Evolutionary conservation across 92 coral and sea anemone species (phyloP), one percentile per base, ranked within the genome.

Genomic region (Ricordea florida): DNA sequence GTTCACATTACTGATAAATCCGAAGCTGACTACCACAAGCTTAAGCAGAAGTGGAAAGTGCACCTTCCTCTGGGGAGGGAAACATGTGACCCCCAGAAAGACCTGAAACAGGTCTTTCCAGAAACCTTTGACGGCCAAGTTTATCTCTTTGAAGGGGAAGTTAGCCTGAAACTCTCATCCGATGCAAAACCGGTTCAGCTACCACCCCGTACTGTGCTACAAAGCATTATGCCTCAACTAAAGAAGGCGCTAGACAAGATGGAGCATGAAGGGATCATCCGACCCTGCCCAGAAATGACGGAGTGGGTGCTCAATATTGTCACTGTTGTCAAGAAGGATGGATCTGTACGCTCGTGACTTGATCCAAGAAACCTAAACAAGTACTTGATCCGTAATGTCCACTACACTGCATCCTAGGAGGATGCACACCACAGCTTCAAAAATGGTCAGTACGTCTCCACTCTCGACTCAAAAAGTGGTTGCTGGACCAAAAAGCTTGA

Each of bases 41-140:
- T n/a, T n/a, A n/a, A n/a, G n/a, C n/a, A n/a, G n/a, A n/a, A n/a
- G n/a, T n/a, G n/a, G n/a, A n/a, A n/a, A n/a, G n/a, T n/a, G n/a
- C n/a, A n/a, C n/a, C n/a, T n/a, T n/a, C n/a, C n/a, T n/a, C n/a
- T n/a, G n/a, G n/a, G n/a, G n/a, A n/a, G n/a, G n/a, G n/a, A n/a
- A n/a, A n/a, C n/a, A n/a, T n/a, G n/a, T n/a, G n/a, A n/a, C n/a
- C n/a, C n/a, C n/a, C n/a, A n/a, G n/a, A n/a, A n/a, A 25, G 81
- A 74, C 66, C 63, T 63, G 15, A 63, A 52, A 28, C 25, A 36
- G 38, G 34, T 64, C 21, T 76, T 76, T 32, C 66, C 55, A 5
- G 2, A 64, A 33, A 63, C 74, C 18, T 76, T 76, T 41, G 83
- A 76, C 6, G 66, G 74, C 11, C 74, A 64, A 31, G 74, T 63